phyloP scores from a whole-genome alignment of 2,113 vertebrate genomes.

The Tor tambroides region DNA sequence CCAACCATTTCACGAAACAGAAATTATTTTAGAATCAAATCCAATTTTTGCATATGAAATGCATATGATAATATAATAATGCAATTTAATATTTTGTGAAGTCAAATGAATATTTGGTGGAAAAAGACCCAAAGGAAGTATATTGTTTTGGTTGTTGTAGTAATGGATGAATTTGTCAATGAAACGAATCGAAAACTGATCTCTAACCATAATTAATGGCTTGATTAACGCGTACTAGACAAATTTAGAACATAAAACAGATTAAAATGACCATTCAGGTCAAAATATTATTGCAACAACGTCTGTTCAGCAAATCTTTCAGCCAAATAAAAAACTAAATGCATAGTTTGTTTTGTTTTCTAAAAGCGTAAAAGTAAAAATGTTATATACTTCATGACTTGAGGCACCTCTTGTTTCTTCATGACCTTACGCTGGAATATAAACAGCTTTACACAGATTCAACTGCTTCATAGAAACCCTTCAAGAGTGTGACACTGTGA shows the following conservation, averaged over 20 bases:
- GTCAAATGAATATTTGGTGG: neutral
- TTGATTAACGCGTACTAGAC: neutral
- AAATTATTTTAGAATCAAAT: neutral
- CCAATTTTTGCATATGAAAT: neutral
- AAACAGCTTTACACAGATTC: constrained; percentile 6
- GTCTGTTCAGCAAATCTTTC: constrained; percentile 56
- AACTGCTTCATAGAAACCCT: neutral
- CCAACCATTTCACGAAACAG: neutral
- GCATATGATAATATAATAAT: neutral
- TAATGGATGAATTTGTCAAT: constrained; percentile 5
- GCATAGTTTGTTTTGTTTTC: constrained; percentile 74
- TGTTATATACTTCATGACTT: neutral
- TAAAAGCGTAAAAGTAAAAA: constrained; percentile 20
- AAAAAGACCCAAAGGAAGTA: neutral
- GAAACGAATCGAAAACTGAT: neutral
- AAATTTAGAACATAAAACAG: constrained; percentile 39
- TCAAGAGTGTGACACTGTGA: neutral
- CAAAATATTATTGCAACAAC: constrained; percentile 74
- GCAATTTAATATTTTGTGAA: neutral
- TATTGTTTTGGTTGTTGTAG: neutral
- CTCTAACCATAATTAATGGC: neutral
- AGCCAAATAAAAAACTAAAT: constrained; percentile 65
- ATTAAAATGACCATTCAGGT: constrained; percentile 43
- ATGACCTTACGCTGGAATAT: neutral
- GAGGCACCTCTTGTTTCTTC: constrained; percentile 25